Conservation (phyloP, 2,888 invertebrate species). For the Calameuta idolon region DNA sequence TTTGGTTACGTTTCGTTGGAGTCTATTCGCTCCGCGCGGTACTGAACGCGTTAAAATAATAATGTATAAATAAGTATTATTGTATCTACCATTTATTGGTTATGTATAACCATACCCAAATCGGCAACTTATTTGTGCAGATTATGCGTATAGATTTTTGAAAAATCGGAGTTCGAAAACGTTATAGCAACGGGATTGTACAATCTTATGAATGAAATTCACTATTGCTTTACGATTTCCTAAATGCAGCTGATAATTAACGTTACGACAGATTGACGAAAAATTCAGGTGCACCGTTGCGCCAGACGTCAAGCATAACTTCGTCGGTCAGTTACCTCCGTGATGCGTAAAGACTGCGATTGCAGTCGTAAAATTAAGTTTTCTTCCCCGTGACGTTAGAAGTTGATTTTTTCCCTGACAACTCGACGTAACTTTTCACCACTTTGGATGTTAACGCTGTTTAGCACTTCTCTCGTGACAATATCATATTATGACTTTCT, state of each 20-base stretch:
- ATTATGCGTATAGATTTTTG: not conserved
- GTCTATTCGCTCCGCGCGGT: too few relatives aligned
- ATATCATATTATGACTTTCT: not conserved
- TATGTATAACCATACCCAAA: not conserved
- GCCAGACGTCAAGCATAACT: constrained; percentile 2
- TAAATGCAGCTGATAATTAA: not conserved
- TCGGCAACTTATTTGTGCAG: not conserved
- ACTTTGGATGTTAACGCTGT: not conserved
- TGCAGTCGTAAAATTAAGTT: not conserved
- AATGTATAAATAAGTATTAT: not conserved
- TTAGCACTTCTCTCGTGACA: not conserved
- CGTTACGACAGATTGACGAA: not conserved
- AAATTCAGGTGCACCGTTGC: constrained; percentile 12
- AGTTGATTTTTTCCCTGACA: not conserved
- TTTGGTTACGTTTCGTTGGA: too few relatives aligned
- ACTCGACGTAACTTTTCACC: not conserved
- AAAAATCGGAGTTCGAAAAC: not conserved
- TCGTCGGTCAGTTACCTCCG: constrained; percentile 16
- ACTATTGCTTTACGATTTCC: constrained; percentile 1
- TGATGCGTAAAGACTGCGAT: not conserved
- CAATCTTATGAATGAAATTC: constrained; percentile 8
- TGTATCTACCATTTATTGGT: too few relatives aligned
- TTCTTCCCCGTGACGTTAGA: not conserved
- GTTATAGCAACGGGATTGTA: not conserved
- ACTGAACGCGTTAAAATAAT: too few relatives aligned